Evolutionary conservation across 2,113 vertebrate species (phyloP), one percentile per base, ranked within the genome.

Genomic region (Pungitius pungitius): DNA sequence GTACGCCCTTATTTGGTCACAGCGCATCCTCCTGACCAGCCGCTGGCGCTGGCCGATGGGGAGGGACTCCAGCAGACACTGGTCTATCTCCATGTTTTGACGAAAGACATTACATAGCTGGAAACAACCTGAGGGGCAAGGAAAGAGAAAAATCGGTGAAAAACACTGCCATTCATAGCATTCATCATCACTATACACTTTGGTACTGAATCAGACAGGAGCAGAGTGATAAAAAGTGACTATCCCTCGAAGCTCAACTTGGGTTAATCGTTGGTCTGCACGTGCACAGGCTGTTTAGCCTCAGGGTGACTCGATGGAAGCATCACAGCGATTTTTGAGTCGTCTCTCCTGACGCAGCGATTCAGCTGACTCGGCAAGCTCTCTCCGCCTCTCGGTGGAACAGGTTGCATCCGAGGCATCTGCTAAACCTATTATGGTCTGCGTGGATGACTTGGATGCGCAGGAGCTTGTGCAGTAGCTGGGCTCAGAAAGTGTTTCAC

Each of bases 81-180:
- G 97, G 95, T 99, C 97, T 90, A 99, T 99, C 96, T 99, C 97
- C 97, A 99, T 99, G 90, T 97, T 96, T 92, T 96, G 97, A 52
- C 96, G 95, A 79, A 99, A 99, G 83, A 95, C 94, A 82, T 96
- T 98, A 95, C 97, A 99, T 95, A 99, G 95, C 94, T 98, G 97
- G 90, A 98, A 97, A 94, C 97, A 99, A 94, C 97, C 97, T 98
- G 75, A 1, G 57, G 74, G 71, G 27, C 39, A 27, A 71, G 69
- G 24, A 47, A 30, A 33, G 74, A 2, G 63, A 22, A 49, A 61
- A 71, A 40, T 67, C 11, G 54, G 63, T 37, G 27, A 55, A 66
- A n/a, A 61, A 75, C 56, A 26, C 63, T 54, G 37, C 35, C 39
- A 47, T 45, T 55, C n/a, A 37, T n/a, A 14, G 5, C 64, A 30